Evolutionary conservation across 2,888 invertebrate genomes (phyloP), one percentile per base, ranked within the genome.

Genomic region (Parnassius smintheus): DNA sequence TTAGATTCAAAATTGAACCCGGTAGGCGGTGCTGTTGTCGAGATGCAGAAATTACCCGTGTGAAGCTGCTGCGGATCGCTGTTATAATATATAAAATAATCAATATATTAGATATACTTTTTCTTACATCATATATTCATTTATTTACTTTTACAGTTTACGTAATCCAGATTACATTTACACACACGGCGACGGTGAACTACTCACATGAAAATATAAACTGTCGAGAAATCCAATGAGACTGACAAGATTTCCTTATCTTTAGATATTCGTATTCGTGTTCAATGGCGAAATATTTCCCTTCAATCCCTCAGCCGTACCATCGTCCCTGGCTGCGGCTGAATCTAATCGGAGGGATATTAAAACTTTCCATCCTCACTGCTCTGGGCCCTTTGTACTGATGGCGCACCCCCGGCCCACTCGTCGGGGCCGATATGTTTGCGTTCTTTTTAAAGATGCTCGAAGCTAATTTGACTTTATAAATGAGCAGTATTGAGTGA

Each of bases 281-380:
- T 83, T 86, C 82, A 83, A 83, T 81, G 78, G 74, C 74, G 74
- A 82, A 83, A 77, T 77, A 79, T 82, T 82, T 82, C 78, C 79
- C 80, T 82, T 79, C 78, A 79, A 78, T 81, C 76, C 76, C 67
- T 71, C 72, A 73, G 68, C 68, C 67, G 74, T 80, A 78, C 79
- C 80, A 80, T 78, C 81, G 77, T 81, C 80, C 79, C 75, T 72
- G 78, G 76, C 78, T 85, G 82, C 74, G 83, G 85, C 83, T 83
- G 83, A 82, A 88, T 88, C 88, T 86, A 87, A 89, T 89, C 87
- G 84, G 81, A 82, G 83, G 85, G 89, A 90, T 91, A 91, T 92
- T 91, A 91, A 90, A 92, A 91, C 84, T 88, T 91, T 88, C 82
- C 81, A 80, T 80, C 81, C 80, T 78, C 80, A 74, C 78, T 78